A percentile compares a stretch with the other conserved stretches of the same genome.
Conservation (phyloP, 2,888 invertebrate genomes). For the Cephus sareptanus region DNA sequence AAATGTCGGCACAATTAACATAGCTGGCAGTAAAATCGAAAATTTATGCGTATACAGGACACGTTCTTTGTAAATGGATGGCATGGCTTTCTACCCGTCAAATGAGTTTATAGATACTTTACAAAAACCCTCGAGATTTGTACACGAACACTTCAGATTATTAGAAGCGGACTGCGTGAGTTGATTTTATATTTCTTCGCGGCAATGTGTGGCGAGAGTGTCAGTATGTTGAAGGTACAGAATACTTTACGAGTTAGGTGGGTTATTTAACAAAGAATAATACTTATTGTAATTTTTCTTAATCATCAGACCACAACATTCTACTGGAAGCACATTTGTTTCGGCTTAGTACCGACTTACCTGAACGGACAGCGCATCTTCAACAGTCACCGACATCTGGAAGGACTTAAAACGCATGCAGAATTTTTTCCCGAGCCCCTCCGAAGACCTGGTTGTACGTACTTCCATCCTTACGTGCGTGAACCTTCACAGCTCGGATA, state of each 20-base stretch:
- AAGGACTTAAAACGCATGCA: conserved; percentile 51
- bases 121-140: not conserved
- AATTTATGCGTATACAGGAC: conserved; percentile 29
- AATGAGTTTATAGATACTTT: not conserved
- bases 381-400: conserved; percentile 46
- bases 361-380: conserved; percentile 9
- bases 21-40: conserved; percentile 35
- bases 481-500: conserved; percentile 40
- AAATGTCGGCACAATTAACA: conserved; percentile 25
- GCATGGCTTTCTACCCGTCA: not conserved
- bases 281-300: not conserved
- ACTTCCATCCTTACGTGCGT: conserved; percentile 37
- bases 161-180: not conserved
- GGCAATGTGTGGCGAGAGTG: not conserved
- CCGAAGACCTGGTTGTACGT: conserved; percentile 1
- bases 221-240: not conserved
- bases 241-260: not conserved
- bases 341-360: conserved; percentile 34
- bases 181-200: not conserved
- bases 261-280: not conserved
- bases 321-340: conserved; percentile 39
- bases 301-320: not conserved
- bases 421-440: not conserved
- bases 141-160: not conserved
- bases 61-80: conserved; percentile 3